These are phyloP conservation scores for Xiphophorus maculatus DNA, from an alignment of 2,113 vertebrate genomes.

Conservation along the genomic window DNA sequence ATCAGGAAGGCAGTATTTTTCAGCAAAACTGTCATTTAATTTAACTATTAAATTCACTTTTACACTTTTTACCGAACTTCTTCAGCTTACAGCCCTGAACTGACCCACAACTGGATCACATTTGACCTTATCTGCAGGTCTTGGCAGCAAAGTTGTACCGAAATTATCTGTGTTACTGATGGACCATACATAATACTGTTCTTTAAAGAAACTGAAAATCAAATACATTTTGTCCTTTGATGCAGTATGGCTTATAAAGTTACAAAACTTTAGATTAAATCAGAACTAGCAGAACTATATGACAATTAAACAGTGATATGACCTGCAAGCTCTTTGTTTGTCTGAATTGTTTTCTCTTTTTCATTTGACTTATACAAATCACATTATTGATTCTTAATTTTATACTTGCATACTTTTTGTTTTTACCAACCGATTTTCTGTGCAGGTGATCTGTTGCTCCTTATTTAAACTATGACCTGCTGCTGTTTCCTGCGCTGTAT, in stretches of 20 bases:
- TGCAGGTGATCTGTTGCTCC: background rate
- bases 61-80: background rate
- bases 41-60: background rate
- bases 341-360: no score
- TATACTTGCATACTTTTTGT: constrained; percentile 1
- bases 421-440: background rate
- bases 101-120: background rate
- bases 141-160: background rate
- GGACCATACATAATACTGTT: background rate
- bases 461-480: constrained; percentile 5
- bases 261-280: background rate
- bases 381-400: background rate
- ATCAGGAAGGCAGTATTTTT: background rate
- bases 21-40: background rate
- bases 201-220: background rate
- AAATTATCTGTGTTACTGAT: background rate
- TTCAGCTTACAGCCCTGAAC: background rate
- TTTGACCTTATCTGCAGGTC: background rate
- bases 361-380: no score
- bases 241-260: background rate
- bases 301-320: background rate
- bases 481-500: constrained; percentile 26
- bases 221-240: background rate
- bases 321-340: background rate
- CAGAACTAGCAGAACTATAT: background rate